Base-by-base conservation (phyloP, 2,888 invertebrate species). In the Allophyes oxyacanthae region DNA sequence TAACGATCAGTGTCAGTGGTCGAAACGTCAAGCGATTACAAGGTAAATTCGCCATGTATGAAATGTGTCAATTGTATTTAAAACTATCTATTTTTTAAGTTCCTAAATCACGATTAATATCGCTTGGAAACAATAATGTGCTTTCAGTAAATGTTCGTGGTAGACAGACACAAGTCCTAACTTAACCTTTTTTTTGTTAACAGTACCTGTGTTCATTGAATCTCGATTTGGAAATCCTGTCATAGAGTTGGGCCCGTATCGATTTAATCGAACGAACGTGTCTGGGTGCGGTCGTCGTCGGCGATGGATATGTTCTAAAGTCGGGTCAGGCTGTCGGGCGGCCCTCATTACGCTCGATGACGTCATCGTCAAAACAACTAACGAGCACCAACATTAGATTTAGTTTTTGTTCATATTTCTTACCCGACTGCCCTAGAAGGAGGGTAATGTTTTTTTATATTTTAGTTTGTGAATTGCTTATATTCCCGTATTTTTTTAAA, bases 321-420 rank as follows among this genome's bases (percentile, higher is more conserved):
- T 5, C 9, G 1, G 6, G 1, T 6, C 4, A 4, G 78, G 80
- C 8, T 85, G 86, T 52, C 75, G 75, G 1, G 85, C 83, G 2
- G 15, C 69, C 3, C 66, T 86, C 25, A 61, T 69, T 36, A 86
- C 85, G 0, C 37, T 73, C 2, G 80, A 83, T 61, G 76, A 85
- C 53, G 75, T 78, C 33, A 82, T 89, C 30, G 58, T 87, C 14
- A 78, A 67, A 55, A 78, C 77, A 14, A 62, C 40, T 5, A 69
- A 79, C 50, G 78, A 81, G 44, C 87, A 87, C 49, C 74, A 76
- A 33, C 86, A 87, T 67, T 84, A 66, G 75, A 3, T n/a, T 25
- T 10, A n/a, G 6, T n/a, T 10, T 30, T 13, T 40, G 3, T 38
- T 4, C 7, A 7, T 40, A 20, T 25, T 1, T 6, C n/a, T n/a